These are phyloP conservation scores for Odontocerum albicorne DNA, from an alignment of 2,888 invertebrate genomes.

Conservation along the genomic window DNA sequence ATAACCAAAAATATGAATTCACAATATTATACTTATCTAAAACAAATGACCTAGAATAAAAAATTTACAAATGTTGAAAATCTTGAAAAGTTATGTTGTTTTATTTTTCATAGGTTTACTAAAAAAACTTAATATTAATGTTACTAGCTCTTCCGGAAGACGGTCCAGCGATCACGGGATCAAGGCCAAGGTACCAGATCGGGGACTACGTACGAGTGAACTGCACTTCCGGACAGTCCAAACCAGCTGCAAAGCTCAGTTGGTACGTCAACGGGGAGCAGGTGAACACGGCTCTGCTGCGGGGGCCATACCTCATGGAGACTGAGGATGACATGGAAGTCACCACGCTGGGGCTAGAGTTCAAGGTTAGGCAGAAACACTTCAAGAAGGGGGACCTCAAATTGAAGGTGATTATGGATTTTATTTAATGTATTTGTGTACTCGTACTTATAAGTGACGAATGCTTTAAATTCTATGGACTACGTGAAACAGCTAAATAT, in stretches of 20 bases:
- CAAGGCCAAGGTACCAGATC: slow-evolving; percentile 78
- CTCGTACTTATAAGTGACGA: too few species aligned
- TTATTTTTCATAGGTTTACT: slow-evolving; percentile 40
- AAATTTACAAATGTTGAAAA: too few species aligned
- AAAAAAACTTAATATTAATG: too few species aligned
- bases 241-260: slow-evolving; percentile 78
- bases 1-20: too few species aligned
- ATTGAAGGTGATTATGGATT: slow-evolving; percentile 69
- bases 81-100: neutral
- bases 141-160: slow-evolving; percentile 80
- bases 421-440: too few species aligned
- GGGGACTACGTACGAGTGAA: slow-evolving; percentile 81
- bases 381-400: slow-evolving; percentile 85
- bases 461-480: too few species aligned
- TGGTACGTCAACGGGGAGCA: slow-evolving; percentile 89
- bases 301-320: slow-evolving; percentile 53
- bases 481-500: too few species aligned
- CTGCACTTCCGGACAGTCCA: slow-evolving; percentile 81
- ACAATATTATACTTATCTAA: too few species aligned
- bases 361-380: slow-evolving; percentile 77
- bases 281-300: slow-evolving; percentile 57
- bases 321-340: slow-evolving; percentile 71
- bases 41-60: too few species aligned
- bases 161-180: slow-evolving; percentile 81
- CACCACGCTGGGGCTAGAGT: slow-evolving; percentile 76